These are phyloP conservation scores for Conomelus anceps DNA, from an alignment of 2,888 invertebrate species.

Conservation along the genomic window DNA sequence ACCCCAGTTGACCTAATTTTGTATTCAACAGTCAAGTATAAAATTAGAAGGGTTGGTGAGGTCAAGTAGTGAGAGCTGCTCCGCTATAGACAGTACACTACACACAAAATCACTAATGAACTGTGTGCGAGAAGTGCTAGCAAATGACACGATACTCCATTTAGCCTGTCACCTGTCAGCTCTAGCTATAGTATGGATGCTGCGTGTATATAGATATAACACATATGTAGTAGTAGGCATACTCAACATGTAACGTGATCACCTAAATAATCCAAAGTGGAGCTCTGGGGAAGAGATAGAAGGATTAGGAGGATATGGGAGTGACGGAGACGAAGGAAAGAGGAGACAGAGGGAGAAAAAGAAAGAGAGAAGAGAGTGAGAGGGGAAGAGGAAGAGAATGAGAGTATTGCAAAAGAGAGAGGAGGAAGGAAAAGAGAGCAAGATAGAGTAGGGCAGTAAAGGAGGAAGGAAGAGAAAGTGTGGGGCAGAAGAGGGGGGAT, in stretches of 20 bases:
- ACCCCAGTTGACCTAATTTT: background rate
- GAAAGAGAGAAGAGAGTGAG: background rate
- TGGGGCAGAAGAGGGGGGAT: no score
- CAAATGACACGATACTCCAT: background rate
- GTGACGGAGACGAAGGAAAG: background rate
- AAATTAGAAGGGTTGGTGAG: background rate
- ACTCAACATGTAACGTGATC: background rate
- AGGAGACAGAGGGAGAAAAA: background rate
- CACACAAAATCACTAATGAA: background rate
- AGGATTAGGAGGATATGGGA: no score
- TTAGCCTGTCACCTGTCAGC: background rate
- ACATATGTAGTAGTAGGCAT: no score
- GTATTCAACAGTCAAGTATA: background rate
- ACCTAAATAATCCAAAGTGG: background rate
- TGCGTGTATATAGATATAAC: no score
- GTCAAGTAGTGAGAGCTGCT: no score
- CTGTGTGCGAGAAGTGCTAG: no score
- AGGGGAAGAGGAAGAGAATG: background rate
- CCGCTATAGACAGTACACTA: background rate
- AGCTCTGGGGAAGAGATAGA: background rate
- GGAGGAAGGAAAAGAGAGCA: background rate
- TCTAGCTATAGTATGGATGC: background rate
- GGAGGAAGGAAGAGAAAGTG: no score
- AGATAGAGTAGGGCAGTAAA: no score
- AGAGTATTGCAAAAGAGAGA: background rate